Percentiles rank a stretch among this genome's conserved stretches.
Conservation (phyloP, 2,113 vertebrate genomes). For the Cathartes aura region DNA sequence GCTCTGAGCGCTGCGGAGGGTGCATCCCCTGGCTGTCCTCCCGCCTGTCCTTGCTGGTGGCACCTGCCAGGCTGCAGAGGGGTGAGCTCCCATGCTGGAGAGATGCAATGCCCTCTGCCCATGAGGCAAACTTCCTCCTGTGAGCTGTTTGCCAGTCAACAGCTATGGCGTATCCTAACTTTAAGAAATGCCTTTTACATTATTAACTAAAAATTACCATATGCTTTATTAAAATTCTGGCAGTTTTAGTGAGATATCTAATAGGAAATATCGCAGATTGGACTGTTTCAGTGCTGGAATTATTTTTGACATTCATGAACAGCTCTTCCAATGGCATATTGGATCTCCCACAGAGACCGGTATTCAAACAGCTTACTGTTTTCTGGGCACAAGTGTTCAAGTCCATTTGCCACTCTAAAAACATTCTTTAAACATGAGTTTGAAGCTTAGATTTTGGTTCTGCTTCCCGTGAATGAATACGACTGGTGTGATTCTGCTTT, state of each 20-base stretch:
- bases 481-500: not conserved
- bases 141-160: not conserved
- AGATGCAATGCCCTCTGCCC: not conserved
- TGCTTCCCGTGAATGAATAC: not conserved
- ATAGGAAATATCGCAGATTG: not conserved
- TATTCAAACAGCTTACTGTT: not conserved
- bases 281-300: not conserved
- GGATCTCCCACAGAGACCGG: not conserved
- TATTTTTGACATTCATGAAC: not conserved
- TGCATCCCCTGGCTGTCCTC: rapidly evolving
- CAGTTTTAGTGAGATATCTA: not conserved
- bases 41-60: not conserved
- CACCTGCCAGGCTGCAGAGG: not conserved
- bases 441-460: not conserved
- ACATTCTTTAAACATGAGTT: not conserved
- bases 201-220: not conserved
- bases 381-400: not conserved
- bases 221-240: not conserved
- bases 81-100: not conserved
- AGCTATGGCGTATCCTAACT: rapidly evolving
- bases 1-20: rapidly evolving
- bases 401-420: not conserved
- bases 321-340: not conserved
- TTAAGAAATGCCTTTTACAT: not conserved
- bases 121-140: not conserved